A percentile compares a stretch with the other conserved stretches of the same genome.
phyloP scores from a whole-genome alignment of 2,797 vertebrate genomes.

The Anisognathus igniventris region DNA sequence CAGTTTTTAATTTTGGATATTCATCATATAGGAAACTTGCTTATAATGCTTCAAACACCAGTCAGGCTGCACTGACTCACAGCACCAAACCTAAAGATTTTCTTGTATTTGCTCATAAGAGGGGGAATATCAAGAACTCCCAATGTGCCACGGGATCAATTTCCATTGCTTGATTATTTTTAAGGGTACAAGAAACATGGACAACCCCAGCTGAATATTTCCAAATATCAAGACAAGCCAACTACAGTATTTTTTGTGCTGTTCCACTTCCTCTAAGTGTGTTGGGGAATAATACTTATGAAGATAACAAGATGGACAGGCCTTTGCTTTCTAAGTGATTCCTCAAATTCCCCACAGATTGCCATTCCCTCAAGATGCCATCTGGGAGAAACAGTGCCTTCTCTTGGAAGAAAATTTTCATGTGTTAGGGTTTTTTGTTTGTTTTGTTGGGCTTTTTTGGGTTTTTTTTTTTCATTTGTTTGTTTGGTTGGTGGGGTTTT shows the following conservation, averaged over 20 bases:
- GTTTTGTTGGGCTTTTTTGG: too few species aligned
- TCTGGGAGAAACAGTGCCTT: slow-evolving; percentile 2
- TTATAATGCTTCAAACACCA: neutral
- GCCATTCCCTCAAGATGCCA: neutral
- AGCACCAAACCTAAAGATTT: neutral
- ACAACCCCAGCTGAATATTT: neutral
- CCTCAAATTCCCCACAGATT: neutral
- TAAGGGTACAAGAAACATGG: neutral
- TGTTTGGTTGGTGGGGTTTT: too few species aligned
- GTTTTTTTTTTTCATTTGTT: neutral
- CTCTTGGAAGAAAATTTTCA: neutral
- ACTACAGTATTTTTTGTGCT: neutral
- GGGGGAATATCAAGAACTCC: neutral
- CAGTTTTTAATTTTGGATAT: slow-evolving; percentile 42
- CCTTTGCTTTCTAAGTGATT: neutral
- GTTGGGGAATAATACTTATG: neutral
- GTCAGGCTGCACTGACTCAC: neutral
- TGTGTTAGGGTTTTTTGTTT: neutral
- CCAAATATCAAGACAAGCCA: neutral
- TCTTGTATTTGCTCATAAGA: neutral
- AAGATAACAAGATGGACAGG: neutral
- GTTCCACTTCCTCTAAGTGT: neutral
- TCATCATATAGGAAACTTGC: slow-evolving; percentile 29
- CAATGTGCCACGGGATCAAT: rapidly evolving
- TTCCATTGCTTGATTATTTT: neutral